Percentiles rank a stretch among this genome's conserved stretches.
phyloP scores from a whole-genome alignment of 92 coral and sea anemone species.

The Galaxea fascicularis region DNA sequence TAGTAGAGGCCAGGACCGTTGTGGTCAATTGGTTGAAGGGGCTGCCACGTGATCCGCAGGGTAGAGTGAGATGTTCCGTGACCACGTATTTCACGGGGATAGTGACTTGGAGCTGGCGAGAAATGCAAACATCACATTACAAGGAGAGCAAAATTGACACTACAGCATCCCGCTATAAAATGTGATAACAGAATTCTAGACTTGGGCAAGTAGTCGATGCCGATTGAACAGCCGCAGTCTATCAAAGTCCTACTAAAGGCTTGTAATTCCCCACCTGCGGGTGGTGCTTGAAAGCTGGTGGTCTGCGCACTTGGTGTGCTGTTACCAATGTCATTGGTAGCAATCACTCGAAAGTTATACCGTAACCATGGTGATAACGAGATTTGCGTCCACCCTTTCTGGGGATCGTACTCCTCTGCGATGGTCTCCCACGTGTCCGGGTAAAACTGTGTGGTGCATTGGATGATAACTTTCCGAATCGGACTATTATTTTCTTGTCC shows the following conservation, averaged over 20 bases:
- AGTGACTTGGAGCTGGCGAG: conserved; percentile 75
- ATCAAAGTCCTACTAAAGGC: background rate
- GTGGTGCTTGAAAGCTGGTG: conserved; percentile 76
- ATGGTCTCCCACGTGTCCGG: conserved; percentile 71
- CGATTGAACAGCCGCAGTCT: too few species aligned
- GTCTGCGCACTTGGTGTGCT: conserved; percentile 78
- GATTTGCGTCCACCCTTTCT: conserved; percentile 63
- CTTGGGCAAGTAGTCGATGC: too few species aligned
- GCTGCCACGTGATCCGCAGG: conserved; percentile 83
- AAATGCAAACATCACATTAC: background rate
- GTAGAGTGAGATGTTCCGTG: conserved; percentile 75
- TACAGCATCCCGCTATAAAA: too few species aligned
- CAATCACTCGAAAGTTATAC: conserved; percentile 80
- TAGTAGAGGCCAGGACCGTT: conserved; percentile 94
- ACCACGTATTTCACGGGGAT: conserved; percentile 72
- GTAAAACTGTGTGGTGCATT: conserved; percentile 66
- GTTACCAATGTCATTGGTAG: conserved; percentile 81
- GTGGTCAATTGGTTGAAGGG: conserved; percentile 75
- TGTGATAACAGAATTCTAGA: too few species aligned
- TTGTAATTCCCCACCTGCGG: conserved; percentile 66
- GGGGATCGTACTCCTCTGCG: conserved; percentile 48
- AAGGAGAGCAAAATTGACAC: too few species aligned
- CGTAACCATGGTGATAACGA: conserved; percentile 91
- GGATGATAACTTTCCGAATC: conserved; percentile 70
- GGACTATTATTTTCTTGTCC: conserved; percentile 80